Evolutionary conservation across 2,797 vertebrate species (phyloP).

Genomic region (Crocidura indochinensis): DNA sequence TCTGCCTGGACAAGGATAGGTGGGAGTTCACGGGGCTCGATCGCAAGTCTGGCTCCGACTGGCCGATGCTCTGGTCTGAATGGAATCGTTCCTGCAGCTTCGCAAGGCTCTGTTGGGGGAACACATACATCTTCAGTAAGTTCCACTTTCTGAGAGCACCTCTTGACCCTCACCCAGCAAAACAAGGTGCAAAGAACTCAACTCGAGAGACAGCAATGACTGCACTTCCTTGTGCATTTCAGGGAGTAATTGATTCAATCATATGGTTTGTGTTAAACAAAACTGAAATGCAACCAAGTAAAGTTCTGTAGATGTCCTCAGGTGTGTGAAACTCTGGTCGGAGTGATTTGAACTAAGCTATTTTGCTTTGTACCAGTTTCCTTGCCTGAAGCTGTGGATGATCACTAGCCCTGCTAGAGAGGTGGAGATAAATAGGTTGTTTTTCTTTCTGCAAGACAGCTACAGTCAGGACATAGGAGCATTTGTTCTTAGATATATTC

Average conservation of each 20-base stretch:
- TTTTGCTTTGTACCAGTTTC: too few species aligned
- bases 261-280: neutral
- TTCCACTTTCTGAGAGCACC: neutral
- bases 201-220: too few species aligned
- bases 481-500: too few species aligned
- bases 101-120: constrained; percentile 91
- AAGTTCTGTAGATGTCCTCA: neutral
- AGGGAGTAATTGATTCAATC: constrained; percentile 15
- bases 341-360: too few species aligned
- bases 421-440: too few species aligned
- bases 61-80: constrained; percentile 87
- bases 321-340: neutral
- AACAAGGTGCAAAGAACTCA: too few species aligned
- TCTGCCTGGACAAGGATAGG: constrained; percentile 90
- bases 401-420: too few species aligned
- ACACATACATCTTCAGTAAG: constrained; percentile 53
- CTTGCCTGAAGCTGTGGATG: too few species aligned
- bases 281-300: neutral
- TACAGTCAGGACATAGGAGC: too few species aligned
- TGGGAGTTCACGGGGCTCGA: constrained; percentile 87
- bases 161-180: neutral
- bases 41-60: constrained; percentile 89
- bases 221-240: neutral
- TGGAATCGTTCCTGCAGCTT: constrained; percentile 92
- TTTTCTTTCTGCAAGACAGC: too few species aligned